These are phyloP conservation scores for Sinohyriopsis cumingii DNA, from an alignment of 2,888 invertebrate genomes.

Conservation along the genomic window DNA sequence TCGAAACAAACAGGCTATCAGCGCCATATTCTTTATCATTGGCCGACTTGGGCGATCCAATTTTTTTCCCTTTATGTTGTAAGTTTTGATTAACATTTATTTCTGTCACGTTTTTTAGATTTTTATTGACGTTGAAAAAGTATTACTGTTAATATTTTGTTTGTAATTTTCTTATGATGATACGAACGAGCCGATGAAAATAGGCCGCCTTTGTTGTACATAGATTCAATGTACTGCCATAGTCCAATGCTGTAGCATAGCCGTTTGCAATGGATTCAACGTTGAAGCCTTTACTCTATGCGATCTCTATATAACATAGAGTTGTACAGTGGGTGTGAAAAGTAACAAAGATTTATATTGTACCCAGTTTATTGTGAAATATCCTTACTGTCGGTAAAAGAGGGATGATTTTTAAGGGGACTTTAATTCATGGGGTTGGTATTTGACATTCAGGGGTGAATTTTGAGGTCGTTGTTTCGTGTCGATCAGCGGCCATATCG, in stretches of 20 bases:
- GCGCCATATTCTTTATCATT: no score
- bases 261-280: conserved; percentile 21
- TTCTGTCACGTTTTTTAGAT: not conserved
- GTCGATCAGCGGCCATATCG: conserved; percentile 10
- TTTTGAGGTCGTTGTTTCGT: conserved; percentile 65
- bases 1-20: no score
- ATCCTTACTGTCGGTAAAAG: conserved; percentile 16
- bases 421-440: conserved; percentile 66
- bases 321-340: conserved; percentile 39
- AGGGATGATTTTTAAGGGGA: conserved; percentile 59
- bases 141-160: no score
- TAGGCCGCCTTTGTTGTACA: conserved; percentile 23
- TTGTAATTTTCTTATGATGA: no score
- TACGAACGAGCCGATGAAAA: conserved; percentile 5
- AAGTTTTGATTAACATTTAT: not conserved
- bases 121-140: no score
- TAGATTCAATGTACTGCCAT: conserved; percentile 34
- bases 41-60: no score
- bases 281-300: conserved; percentile 36
- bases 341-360: conserved; percentile 32
- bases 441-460: conserved; percentile 59
- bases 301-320: conserved; percentile 48
- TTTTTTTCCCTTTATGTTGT: not conserved
- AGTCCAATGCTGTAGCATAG: conserved; percentile 25
- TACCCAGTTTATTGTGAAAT: conserved; percentile 23